phyloP scores from a whole-genome alignment of 2,113 vertebrate species.

The Antidorcas marsupialis region DNA sequence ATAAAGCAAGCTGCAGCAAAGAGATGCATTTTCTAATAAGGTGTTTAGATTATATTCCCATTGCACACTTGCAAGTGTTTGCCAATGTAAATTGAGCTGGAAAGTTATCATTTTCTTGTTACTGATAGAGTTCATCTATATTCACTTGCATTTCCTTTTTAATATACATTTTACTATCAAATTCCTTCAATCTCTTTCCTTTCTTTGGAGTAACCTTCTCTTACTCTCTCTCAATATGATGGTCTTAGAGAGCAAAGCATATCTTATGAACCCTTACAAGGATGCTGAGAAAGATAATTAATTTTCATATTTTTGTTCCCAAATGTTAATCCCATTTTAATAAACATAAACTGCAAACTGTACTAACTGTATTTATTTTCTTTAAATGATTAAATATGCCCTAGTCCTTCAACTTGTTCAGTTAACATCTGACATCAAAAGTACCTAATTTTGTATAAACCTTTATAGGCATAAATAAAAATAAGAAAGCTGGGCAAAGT shows the following conservation, averaged over 20 bases:
- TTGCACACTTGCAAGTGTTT: conserved; percentile 48
- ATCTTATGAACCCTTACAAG: neutral
- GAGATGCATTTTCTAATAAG: conserved; percentile 72
- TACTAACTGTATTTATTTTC: neutral
- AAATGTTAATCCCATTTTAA: conserved; percentile 15
- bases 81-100: conserved; percentile 52
- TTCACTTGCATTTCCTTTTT: conserved; percentile 56
- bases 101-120: conserved; percentile 55
- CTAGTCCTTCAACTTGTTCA: neutral
- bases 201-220: neutral
- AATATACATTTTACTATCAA: conserved; percentile 55
- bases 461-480: neutral
- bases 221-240: conserved; percentile 20
- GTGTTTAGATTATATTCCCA: conserved; percentile 52
- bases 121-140: conserved; percentile 48
- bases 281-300: neutral
- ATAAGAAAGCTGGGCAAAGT: neutral
- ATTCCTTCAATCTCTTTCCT: conserved; percentile 29
- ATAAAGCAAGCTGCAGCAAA: conserved; percentile 68
- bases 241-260: neutral
- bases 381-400: neutral
- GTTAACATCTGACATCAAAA: neutral
- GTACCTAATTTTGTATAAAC: neutral
- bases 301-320: neutral
- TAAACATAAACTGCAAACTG: neutral